Evolutionary conservation across 2,888 invertebrate genomes (phyloP).

Genomic region (Acrocyrtus sp.): DNA sequence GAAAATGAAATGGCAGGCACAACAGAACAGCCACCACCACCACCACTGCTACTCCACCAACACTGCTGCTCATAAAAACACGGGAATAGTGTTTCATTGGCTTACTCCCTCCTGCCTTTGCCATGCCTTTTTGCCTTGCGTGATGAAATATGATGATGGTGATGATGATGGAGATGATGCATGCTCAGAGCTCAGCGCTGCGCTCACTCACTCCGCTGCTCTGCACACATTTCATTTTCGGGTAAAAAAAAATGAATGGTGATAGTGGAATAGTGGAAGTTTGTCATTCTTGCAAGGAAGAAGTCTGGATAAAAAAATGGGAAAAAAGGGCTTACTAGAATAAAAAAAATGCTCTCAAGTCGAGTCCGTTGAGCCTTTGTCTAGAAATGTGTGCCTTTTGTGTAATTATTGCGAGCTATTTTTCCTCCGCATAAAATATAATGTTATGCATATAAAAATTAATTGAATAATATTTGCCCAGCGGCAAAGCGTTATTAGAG

Average conservation of each 20-base stretch:
- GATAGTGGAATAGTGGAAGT: conserved; percentile 3
- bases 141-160: conserved; percentile 9
- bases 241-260: background rate
- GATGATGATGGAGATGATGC: conserved; percentile 25
- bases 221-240: background rate
- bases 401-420: conserved; percentile 40
- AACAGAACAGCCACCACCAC: too few relatives aligned
- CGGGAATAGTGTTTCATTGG: conserved; percentile 28
- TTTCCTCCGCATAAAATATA: conserved; percentile 3
- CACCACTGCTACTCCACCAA: too few relatives aligned
- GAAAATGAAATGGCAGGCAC: too few relatives aligned
- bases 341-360: too few relatives aligned
- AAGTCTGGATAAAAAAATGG: too few relatives aligned
- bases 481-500: conserved; percentile 13
- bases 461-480: conserved; percentile 34
- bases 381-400: too few relatives aligned
- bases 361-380: too few relatives aligned
- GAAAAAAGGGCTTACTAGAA: too few relatives aligned
- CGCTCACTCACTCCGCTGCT: conserved; percentile 27
- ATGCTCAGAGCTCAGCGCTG: conserved; percentile 30
- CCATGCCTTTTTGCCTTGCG: conserved; percentile 51
- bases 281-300: too few relatives aligned
- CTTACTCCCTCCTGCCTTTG: conserved; percentile 17
- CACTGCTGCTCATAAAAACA: background rate
- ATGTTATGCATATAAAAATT: conserved; percentile 10